Evolutionary conservation across 2,888 invertebrate species (phyloP).

Genomic region (Leistus spinibarbis): DNA sequence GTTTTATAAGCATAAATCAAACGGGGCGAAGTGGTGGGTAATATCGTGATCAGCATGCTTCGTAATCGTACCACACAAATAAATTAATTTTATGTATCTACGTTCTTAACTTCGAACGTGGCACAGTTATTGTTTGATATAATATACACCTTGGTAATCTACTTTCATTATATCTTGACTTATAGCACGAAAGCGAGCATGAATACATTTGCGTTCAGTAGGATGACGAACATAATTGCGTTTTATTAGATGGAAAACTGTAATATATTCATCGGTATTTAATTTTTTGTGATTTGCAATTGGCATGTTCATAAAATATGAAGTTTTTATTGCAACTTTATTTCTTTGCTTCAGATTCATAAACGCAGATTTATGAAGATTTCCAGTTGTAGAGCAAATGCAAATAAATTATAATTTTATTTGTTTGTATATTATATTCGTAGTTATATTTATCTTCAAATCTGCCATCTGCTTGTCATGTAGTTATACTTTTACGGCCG

Average conservation of each 20-base stretch:
- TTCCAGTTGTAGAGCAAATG: background rate
- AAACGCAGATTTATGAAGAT: background rate
- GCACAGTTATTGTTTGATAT: background rate
- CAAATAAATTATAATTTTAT: background rate
- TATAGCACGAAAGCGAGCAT: background rate
- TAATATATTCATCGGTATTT: background rate
- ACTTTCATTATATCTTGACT: background rate
- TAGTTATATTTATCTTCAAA: background rate
- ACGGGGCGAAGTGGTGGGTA: background rate
- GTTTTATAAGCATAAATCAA: background rate
- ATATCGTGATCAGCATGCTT: constrained; percentile 4
- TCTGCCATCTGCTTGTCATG: too few relatives aligned
- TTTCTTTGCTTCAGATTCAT: background rate
- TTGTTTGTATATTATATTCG: background rate
- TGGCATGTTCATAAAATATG: background rate
- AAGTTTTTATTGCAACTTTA: background rate
- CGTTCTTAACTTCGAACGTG: background rate
- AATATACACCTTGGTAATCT: background rate
- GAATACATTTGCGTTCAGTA: background rate
- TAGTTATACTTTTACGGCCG: too few relatives aligned
- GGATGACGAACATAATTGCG: background rate
- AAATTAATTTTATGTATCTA: constrained; percentile 26
- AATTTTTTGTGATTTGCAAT: background rate
- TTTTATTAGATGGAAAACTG: background rate
- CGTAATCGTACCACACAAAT: constrained; percentile 28